phyloP scores from a whole-genome alignment of 1,140 invertebrate genomes.

The Leptoteleia sp. region DNA sequence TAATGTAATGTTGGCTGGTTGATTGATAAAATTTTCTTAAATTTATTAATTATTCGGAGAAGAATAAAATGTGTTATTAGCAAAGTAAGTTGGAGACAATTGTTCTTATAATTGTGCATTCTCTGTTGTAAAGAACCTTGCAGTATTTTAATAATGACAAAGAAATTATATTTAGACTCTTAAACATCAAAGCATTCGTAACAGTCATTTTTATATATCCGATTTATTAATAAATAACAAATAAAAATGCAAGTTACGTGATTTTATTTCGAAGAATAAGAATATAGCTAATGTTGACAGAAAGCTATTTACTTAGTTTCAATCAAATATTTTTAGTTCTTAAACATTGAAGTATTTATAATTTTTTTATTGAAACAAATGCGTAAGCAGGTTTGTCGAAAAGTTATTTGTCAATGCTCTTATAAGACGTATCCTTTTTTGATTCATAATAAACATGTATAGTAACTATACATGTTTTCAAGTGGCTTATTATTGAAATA shows the following conservation, averaged over 20 bases:
- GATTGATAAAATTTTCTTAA: too few species aligned
- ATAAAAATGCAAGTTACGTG: slow-evolving; percentile 29
- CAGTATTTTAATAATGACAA: slow-evolving; percentile 33
- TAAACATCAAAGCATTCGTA: slow-evolving; percentile 24
- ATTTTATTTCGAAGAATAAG: slow-evolving; percentile 24
- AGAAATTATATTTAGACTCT: slow-evolving; percentile 38
- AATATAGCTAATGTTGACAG: slow-evolving; percentile 18
- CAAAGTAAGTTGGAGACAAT: not conserved
- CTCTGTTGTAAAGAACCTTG: slow-evolving; percentile 18
- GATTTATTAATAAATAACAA: slow-evolving; percentile 47
- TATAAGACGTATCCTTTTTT: too few species aligned
- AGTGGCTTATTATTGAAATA: too few species aligned
- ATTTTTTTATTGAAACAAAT: too few species aligned
- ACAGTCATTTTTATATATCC: slow-evolving; percentile 39
- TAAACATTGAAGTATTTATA: not conserved
- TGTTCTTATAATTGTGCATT: slow-evolving; percentile 32
- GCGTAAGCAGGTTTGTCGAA: too few species aligned
- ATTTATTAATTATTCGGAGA: too few species aligned
- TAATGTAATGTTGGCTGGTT: too few species aligned
- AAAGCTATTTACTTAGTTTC: slow-evolving; percentile 6
- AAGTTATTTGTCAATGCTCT: too few species aligned
- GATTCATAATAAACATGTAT: too few species aligned
- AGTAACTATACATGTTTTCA: too few species aligned
- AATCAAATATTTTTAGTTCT: slow-evolving; percentile 23
- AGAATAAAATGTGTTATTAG: too few species aligned